These are phyloP conservation scores for Lasioglossum baleicum DNA, from an alignment of 1,140 invertebrate genomes.

Conservation along the genomic window DNA sequence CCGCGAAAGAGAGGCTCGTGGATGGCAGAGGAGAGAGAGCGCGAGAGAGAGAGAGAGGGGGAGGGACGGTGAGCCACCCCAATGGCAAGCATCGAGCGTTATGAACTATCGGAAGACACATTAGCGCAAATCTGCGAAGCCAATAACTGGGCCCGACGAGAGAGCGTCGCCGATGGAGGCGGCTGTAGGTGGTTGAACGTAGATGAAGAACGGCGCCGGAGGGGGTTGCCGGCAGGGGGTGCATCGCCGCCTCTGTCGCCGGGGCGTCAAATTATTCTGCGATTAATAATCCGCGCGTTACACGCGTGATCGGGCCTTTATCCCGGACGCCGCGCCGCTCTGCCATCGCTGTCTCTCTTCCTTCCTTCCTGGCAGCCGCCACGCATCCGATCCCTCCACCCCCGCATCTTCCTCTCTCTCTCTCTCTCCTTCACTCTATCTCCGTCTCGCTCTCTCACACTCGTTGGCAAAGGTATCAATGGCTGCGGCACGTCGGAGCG, in stretches of 20 bases:
- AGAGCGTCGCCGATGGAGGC: slow-evolving; percentile 24
- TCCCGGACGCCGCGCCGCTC: slow-evolving; percentile 45
- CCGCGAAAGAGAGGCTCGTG: slow-evolving; percentile 29
- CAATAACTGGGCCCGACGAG: slow-evolving; percentile 72
- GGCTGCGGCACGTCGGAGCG: slow-evolving; percentile 53
- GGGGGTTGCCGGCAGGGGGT: slow-evolving; percentile 37
- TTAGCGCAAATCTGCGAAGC: slow-evolving; percentile 76
- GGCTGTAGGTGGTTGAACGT: slow-evolving; percentile 45
- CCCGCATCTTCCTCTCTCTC: slow-evolving; percentile 21
- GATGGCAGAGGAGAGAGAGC: background rate
- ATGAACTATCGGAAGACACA: slow-evolving; percentile 78
- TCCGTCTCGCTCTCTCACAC: background rate
- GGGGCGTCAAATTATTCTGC: slow-evolving; percentile 76
- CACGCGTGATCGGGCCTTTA: slow-evolving; percentile 78
- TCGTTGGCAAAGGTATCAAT: slow-evolving; percentile 58
- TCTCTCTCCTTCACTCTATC: too few species aligned
- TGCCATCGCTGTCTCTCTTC: slow-evolving; percentile 50
- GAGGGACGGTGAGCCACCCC: background rate
- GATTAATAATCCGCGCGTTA: slow-evolving; percentile 79
- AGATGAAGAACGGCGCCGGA: slow-evolving; percentile 47
- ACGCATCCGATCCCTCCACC: slow-evolving; percentile 60
- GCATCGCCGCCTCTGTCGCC: slow-evolving; percentile 53
- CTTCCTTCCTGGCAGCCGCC: slow-evolving; percentile 34
- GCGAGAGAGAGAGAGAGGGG: background rate
- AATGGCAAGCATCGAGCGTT: slow-evolving; percentile 62